Conservation (phyloP, 1,140 invertebrate genomes). For the Rhopalosiphum padi region DNA sequence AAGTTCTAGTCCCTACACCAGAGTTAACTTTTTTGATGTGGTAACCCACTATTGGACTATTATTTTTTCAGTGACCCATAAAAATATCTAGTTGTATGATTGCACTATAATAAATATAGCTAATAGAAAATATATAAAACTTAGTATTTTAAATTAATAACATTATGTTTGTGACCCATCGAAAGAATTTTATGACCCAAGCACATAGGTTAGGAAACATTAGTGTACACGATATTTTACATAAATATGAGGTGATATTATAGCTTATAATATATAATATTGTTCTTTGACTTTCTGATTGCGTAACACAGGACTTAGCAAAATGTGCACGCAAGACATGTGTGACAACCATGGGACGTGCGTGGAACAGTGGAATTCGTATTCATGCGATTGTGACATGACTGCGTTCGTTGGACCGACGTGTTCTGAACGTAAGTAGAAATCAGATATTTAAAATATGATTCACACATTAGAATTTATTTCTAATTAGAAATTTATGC, state of each 20-base stretch:
- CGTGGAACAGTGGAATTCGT: conserved; percentile 93
- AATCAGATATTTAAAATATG: background rate
- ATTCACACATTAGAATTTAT: background rate
- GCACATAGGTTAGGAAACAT: background rate
- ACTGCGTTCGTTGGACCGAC: conserved; percentile 92
- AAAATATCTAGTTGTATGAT: background rate
- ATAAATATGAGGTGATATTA: background rate
- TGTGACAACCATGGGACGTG: conserved; percentile 91
- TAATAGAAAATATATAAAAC: background rate
- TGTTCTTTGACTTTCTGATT: background rate
- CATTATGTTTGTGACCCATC: background rate
- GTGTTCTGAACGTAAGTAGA: conserved; percentile 82
- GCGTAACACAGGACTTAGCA: conserved; percentile 69
- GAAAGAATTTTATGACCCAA: no score
- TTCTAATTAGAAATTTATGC: background rate
- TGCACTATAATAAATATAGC: no score
- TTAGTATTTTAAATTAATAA: background rate
- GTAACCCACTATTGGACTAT: background rate
- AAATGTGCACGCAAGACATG: conserved; percentile 87
- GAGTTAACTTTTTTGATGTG: background rate
- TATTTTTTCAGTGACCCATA: background rate
- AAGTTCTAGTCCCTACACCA: no score
- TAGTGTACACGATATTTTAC: background rate
- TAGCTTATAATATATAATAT: background rate
- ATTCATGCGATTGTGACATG: conserved; percentile 94